A percentile compares a stretch with the other conserved stretches of the same genome.
These are phyloP conservation scores for Amphimallon solstitiale DNA, from an alignment of 2,888 invertebrate species.

Conservation along the genomic window DNA sequence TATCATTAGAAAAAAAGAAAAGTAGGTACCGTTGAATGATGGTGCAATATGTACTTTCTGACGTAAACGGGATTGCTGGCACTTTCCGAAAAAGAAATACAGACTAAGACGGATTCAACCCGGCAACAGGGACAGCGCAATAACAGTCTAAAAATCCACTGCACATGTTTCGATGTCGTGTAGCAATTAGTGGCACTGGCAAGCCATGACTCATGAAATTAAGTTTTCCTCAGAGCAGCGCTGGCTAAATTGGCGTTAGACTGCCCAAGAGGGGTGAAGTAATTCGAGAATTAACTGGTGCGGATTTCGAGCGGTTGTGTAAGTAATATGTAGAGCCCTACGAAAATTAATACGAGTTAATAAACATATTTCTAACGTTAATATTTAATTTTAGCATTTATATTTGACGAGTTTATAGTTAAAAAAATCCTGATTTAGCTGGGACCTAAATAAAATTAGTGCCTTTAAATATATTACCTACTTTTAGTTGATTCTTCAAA, in stretches of 20 bases:
- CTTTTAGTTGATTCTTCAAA: too few relatives aligned
- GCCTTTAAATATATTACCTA: too few relatives aligned
- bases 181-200: conserved; percentile 37
- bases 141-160: conserved; percentile 22
- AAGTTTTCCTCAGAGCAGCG: conserved; percentile 6
- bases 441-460: too few relatives aligned
- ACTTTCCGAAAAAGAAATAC: conserved; percentile 5
- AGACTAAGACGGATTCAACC: conserved; percentile 10
- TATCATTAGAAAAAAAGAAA: conserved; percentile 28
- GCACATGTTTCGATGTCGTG: conserved; percentile 35
- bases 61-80: conserved; percentile 16
- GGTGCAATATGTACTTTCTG: conserved; percentile 21
- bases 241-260: conserved; percentile 20
- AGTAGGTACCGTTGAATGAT: conserved; percentile 18
- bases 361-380: background rate
- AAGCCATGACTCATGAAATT: conserved; percentile 23
- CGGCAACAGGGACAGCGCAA: conserved; percentile 1
- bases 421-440: too few relatives aligned
- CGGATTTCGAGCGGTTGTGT: conserved; percentile 12
- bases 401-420: too few relatives aligned
- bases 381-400: conserved; percentile 11
- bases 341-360: conserved; percentile 17
- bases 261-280: conserved; percentile 15
- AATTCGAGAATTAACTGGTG: conserved; percentile 22
- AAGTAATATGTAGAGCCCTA: conserved; percentile 18